Percentiles rank a stretch among this genome's conserved stretches.
Conservation (phyloP, 2,888 invertebrate species). For the Elaeidobius kamerunicus region DNA sequence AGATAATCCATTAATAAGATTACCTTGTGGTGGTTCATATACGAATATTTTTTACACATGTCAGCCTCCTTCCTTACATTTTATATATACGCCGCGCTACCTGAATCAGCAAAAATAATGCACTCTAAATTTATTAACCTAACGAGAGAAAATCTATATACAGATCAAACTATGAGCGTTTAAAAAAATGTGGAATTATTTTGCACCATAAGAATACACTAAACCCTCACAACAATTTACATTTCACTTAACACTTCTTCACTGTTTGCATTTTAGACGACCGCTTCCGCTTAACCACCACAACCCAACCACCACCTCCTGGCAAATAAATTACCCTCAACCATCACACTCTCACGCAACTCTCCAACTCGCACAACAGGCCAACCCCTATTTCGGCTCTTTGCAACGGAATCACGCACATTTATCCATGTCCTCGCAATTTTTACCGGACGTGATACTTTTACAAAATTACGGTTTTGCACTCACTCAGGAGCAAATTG, state of each 20-base stretch:
- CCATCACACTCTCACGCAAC: conserved; percentile 24
- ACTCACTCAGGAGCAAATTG: conserved; percentile 24
- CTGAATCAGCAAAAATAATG: too few relatives aligned
- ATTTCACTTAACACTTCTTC: conserved; percentile 20
- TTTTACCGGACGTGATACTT: conserved; percentile 39
- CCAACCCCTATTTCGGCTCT: conserved; percentile 37
- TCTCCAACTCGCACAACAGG: conserved; percentile 22
- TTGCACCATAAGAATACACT: too few relatives aligned
- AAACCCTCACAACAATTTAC: too few relatives aligned
- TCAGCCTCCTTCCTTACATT: too few relatives aligned
- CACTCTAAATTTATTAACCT: too few relatives aligned
- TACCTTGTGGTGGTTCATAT: too few relatives aligned
- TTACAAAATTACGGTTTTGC: conserved; percentile 41
- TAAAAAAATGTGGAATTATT: too few relatives aligned
- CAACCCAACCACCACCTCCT: conserved; percentile 39
- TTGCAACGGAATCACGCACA: conserved; percentile 29
- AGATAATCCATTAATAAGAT: too few relatives aligned
- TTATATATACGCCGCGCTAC: too few relatives aligned
- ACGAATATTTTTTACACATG: too few relatives aligned
- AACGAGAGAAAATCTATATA: too few relatives aligned
- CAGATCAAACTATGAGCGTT: too few relatives aligned
- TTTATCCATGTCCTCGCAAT: conserved; percentile 24
- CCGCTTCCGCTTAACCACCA: conserved; percentile 46
- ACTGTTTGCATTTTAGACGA: conserved; percentile 44
- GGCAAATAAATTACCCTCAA: conserved; percentile 42